Evolutionary conservation across 37 sponge, comb jelly and placozoan genomes (phyloP), one percentile per base, ranked within the genome.

Genomic region (Dysidea cf. avara): DNA sequence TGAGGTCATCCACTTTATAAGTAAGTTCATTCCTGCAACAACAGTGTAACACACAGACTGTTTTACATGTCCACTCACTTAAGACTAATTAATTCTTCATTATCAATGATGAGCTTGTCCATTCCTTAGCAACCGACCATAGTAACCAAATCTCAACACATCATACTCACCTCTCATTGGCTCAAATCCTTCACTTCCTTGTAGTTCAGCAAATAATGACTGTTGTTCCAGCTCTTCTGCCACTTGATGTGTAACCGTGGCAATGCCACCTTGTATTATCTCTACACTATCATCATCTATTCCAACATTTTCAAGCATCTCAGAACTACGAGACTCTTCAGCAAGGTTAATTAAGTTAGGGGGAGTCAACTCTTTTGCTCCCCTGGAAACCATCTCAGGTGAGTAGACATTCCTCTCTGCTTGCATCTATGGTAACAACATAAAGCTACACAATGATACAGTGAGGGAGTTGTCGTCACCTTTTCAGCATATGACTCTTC

Each of bases 71-170:
- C 29, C n/a, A 36, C 76, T 61, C 39, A 86, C 84, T 75, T 79
- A 26, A 74, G 81, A 58, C 43, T 76, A 18, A 71, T 48, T 18
- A 89, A 81, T 55, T 84, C 60, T 51, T 89, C 75, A 76, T 89
- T 89, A 34, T 89, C 85, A 36, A 69, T 53, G 25, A 89, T 54
- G 18, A 89, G 76, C 14, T 84, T 75, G 39, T 83, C 85, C 30
- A 89, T 36, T 25, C 84, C 84, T n/a, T 74, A 55, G 46, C 32
- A 73, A 57, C n/a, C n/a, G n/a, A n/a, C 60, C 34, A 63, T n/a
- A 32, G 31, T 36, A 63, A 29, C 65, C 32, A 63, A 11, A 63
- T 4, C 9, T 56, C 30, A 56, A n/a, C n/a, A n/a, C n/a, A n/a
- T n/a, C n/a, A n/a, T n/a, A n/a, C n/a, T n/a, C 7, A 56, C 29